phyloP scores from a whole-genome alignment of 2,113 vertebrate genomes.

The Varanus komodoensis region DNA sequence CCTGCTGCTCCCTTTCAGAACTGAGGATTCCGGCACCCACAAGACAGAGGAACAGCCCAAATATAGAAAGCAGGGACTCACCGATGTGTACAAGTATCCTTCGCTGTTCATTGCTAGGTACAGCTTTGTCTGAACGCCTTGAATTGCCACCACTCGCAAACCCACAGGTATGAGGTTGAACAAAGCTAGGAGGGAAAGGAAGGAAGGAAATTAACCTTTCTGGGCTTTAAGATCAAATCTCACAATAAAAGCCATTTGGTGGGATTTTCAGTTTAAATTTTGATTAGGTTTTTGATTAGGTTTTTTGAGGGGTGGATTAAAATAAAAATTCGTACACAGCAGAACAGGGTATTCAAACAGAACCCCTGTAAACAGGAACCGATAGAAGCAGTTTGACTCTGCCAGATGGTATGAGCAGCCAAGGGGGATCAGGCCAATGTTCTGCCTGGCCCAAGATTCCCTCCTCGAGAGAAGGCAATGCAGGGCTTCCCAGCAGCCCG shows the following conservation, averaged over 20 bases:
- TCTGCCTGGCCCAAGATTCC: not conserved
- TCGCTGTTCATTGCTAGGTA: conserved; percentile 99
- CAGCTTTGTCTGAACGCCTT: conserved; percentile 97
- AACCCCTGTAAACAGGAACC: too few species aligned
- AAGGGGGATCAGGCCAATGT: not conserved
- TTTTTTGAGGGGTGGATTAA: not conserved
- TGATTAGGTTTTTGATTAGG: not conserved
- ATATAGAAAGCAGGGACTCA: conserved; percentile 77
- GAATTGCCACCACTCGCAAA: conserved; percentile 98
- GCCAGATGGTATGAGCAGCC: too few species aligned
- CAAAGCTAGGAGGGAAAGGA: conserved; percentile 82
- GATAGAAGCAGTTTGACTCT: not conserved
- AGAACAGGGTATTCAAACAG: not conserved
- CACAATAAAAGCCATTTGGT: not conserved
- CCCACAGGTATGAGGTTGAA: conserved; percentile 99
- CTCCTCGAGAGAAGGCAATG: not conserved
- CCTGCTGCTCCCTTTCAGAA: not conserved
- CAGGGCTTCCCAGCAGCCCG: not conserved
- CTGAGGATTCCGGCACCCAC: not conserved
- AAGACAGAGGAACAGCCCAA: not conserved
- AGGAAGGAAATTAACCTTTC: conserved; percentile 5
- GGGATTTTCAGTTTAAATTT: not conserved
- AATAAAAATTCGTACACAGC: not conserved
- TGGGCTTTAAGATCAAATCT: not conserved
- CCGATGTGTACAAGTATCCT: conserved; percentile 97